Percentiles rank a stretch among this genome's conserved stretches.
These are phyloP conservation scores for Mus minutoides DNA, from an alignment of 2,797 vertebrate genomes.

Conservation along the genomic window DNA sequence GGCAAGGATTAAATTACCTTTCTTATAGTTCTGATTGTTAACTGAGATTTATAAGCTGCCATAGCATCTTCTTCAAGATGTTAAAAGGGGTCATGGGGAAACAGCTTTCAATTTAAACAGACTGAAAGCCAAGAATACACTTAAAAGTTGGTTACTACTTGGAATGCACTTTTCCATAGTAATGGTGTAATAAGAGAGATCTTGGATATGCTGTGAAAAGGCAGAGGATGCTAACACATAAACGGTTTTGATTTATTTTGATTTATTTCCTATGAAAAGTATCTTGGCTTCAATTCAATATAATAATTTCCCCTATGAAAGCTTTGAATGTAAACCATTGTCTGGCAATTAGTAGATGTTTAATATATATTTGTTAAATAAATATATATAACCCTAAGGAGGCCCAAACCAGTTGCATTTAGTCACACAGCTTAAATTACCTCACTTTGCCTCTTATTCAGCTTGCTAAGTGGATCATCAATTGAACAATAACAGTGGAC, in stretches of 20 bases:
- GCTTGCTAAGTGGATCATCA: background rate
- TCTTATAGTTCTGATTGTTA: conserved; percentile 67
- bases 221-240: background rate
- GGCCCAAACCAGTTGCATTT: background rate
- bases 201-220: background rate
- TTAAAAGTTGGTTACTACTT: conserved; percentile 64
- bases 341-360: background rate
- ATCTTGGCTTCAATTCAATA: background rate
- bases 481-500: background rate
- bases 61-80: conserved; percentile 57
- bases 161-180: conserved; percentile 38
- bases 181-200: background rate
- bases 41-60: conserved; percentile 72
- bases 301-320: conserved; percentile 34
- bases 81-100: conserved; percentile 71
- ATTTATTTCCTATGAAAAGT: background rate
- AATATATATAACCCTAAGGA: background rate
- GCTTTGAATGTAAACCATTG: conserved; percentile 10
- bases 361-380: conserved; percentile 8
- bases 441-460: background rate
- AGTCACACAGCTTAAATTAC: background rate
- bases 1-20: conserved; percentile 67
- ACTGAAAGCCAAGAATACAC: conserved; percentile 59
- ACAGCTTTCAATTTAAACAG: conserved; percentile 69
- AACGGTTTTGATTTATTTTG: background rate